Evolutionary conservation across 2,888 invertebrate species (phyloP).

Genomic region (Eugnorisma glareosa): DNA sequence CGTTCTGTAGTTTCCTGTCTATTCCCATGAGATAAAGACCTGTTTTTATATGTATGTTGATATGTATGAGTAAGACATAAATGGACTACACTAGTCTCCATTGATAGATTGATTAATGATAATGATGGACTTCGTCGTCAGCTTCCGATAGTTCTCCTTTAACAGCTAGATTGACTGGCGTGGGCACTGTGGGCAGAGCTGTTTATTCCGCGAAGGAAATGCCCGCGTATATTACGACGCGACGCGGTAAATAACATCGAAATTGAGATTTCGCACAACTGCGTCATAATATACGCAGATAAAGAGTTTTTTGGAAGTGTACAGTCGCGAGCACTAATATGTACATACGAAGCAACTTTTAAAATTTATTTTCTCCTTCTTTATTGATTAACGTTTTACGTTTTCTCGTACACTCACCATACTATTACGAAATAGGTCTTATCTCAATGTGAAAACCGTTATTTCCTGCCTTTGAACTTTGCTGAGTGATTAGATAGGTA

Average conservation of each 20-base stretch:
- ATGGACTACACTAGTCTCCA: slow-evolving; percentile 7
- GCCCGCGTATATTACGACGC: background rate
- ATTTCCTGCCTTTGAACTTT: too few relatives aligned
- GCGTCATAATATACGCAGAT: background rate
- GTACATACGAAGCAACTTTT: too few relatives aligned
- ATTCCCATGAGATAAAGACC: background rate
- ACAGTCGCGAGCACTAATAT: too few relatives aligned
- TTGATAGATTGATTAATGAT: slow-evolving; percentile 11
- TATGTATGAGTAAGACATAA: background rate
- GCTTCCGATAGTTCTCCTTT: slow-evolving; percentile 11
- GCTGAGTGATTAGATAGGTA: too few relatives aligned
- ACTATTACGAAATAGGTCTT: too few relatives aligned
- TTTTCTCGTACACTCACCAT: too few relatives aligned
- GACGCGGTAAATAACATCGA: background rate
- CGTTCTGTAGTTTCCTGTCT: background rate
- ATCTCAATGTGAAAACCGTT: too few relatives aligned
- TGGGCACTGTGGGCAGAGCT: slow-evolving; percentile 30
- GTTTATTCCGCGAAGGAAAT: slow-evolving; percentile 28
- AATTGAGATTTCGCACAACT: slow-evolving; percentile 7
- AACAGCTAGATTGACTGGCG: slow-evolving; percentile 30
- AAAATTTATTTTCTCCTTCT: too few relatives aligned
- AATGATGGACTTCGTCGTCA: slow-evolving; percentile 9
- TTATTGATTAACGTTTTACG: too few relatives aligned
- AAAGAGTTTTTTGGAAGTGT: slow-evolving; percentile 11
- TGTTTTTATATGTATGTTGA: slow-evolving; percentile 7